Conservation (phyloP, 2,888 invertebrate genomes). For the Lasius fuliginosus region DNA sequence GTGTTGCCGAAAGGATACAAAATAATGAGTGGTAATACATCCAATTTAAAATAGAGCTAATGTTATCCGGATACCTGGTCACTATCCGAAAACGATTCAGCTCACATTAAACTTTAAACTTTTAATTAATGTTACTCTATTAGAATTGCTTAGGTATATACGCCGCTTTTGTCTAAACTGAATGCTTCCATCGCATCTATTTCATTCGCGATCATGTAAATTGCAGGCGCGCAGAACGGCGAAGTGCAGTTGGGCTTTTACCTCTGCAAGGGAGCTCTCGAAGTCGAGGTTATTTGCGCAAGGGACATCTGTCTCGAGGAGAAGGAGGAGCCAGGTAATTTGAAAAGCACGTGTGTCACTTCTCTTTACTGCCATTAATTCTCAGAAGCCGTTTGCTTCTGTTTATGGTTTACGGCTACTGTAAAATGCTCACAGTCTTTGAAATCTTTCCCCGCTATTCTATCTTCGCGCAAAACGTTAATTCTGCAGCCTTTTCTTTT, state of each 20-base stretch:
- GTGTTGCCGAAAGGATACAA: conserved; percentile 93
- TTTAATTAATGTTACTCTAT: not conserved
- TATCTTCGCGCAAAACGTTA: conserved; percentile 18
- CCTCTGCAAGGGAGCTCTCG: conserved; percentile 96
- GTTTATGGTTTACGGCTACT: conserved; percentile 4
- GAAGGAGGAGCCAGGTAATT: conserved; percentile 90
- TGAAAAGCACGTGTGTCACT: not conserved
- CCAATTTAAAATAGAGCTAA: not conserved
- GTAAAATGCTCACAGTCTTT: conserved; percentile 29
- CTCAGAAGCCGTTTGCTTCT: conserved; percentile 10
- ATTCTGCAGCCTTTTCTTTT: conserved; percentile 9
- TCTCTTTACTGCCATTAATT: conserved; percentile 20
- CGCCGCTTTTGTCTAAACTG: not conserved
- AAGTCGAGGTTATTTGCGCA: conserved; percentile 94
- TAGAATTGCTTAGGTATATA: not conserved
- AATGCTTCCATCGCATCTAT: not conserved
- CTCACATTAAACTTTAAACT: not conserved
- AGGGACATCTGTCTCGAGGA: conserved; percentile 90
- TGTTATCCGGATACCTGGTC: not conserved
- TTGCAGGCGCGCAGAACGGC: conserved; percentile 89
- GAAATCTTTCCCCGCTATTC: not conserved
- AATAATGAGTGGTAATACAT: conserved; percentile 86
- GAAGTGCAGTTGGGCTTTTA: conserved; percentile 95
- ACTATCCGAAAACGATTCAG: not conserved
- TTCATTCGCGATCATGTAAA: conserved; percentile 6